Evolutionary conservation across 2,113 vertebrate species (phyloP).

Genomic region (Pitta sordida): DNA sequence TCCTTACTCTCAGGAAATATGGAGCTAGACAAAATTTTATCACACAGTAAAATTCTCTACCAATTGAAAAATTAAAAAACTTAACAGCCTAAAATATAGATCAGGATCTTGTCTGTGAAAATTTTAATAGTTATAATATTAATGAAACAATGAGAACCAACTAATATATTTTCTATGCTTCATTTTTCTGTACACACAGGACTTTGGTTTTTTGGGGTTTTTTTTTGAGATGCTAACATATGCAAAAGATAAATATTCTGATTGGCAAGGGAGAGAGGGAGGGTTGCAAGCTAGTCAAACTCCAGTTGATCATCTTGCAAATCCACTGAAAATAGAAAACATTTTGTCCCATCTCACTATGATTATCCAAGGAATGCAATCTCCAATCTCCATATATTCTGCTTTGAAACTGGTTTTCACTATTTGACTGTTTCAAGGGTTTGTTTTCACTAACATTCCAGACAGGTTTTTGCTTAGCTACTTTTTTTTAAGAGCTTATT

Average conservation of each 20-base stretch:
- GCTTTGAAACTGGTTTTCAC: not conserved
- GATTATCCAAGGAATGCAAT: not conserved
- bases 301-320: not conserved
- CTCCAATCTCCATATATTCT: too few relatives aligned
- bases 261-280: not conserved
- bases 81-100: slow-evolving; percentile 54
- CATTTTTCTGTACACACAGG: not conserved
- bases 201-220: not conserved
- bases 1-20: slow-evolving; percentile 44
- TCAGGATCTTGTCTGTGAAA: slow-evolving; percentile 41
- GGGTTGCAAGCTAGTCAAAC: not conserved
- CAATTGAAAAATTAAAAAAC: slow-evolving; percentile 58
- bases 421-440: not conserved
- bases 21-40: slow-evolving; percentile 56
- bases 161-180: not conserved
- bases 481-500: not conserved
- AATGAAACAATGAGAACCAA: slow-evolving; percentile 36
- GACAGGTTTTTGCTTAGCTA: not conserved
- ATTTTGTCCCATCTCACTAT: not conserved
- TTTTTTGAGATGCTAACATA: not conserved
- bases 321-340: not conserved
- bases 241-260: not conserved
- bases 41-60: slow-evolving; percentile 54
- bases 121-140: slow-evolving; percentile 37
- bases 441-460: not conserved